A percentile compares a stretch with the other conserved stretches of the same genome.
Conservation (phyloP, 2,888 invertebrate species). For the Idaea straminata region DNA sequence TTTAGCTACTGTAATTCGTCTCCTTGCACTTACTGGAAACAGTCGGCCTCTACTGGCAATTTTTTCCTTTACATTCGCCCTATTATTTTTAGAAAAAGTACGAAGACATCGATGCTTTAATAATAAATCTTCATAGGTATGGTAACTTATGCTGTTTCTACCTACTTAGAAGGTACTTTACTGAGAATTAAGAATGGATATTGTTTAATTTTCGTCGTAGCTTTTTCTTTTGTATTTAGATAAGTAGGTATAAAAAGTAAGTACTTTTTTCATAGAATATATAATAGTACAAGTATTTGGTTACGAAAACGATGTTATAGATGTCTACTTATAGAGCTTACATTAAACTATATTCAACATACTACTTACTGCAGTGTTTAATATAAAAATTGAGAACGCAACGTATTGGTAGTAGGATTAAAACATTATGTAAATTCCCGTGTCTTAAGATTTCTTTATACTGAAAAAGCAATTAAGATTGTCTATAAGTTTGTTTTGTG, state of each 20-base stretch:
- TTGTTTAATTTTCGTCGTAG: no score
- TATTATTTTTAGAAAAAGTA: conserved; percentile 18
- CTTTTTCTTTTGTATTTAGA: no score
- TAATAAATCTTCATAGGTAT: not conserved
- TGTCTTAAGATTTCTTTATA: not conserved
- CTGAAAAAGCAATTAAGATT: conserved; percentile 5
- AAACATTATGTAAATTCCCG: not conserved
- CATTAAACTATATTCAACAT: not conserved
- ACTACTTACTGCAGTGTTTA: not conserved
- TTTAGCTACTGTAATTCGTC: conserved; percentile 66
- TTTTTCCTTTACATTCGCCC: conserved; percentile 36
- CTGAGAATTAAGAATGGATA: no score
- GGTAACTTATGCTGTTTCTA: not conserved
- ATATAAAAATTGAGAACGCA: not conserved
- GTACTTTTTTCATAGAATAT: not conserved
- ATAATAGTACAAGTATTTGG: not conserved
- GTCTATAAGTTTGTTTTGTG: conserved; percentile 4
- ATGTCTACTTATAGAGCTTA: not conserved
- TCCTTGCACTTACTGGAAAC: conserved; percentile 56
- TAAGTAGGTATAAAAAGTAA: no score
- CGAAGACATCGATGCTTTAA: conserved; percentile 4
- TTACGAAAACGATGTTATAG: no score
- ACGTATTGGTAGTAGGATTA: not conserved
- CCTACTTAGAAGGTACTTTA: no score
- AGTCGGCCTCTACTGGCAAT: conserved; percentile 36